phyloP scores from a whole-genome alignment of 2,797 vertebrate genomes.

The Falco cherrug region DNA sequence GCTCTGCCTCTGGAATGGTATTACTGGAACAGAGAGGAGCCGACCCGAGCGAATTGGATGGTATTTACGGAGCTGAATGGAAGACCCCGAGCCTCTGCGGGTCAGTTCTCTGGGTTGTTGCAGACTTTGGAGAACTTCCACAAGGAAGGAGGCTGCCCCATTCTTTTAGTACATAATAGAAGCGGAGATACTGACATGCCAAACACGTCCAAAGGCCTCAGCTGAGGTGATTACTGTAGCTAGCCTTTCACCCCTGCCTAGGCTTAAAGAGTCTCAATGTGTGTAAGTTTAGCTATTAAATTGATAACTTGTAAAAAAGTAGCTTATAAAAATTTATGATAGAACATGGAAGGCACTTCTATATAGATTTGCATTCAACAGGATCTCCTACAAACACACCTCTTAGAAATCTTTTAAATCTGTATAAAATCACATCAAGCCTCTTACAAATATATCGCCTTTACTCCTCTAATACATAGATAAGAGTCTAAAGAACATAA shows the following conservation, averaged over 20 bases:
- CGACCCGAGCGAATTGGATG: neutral
- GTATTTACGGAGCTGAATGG: neutral
- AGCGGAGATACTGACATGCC: neutral
- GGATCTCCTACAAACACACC: neutral
- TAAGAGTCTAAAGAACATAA: neutral
- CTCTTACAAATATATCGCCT: neutral
- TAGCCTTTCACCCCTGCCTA: neutral
- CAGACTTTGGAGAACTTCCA: neutral
- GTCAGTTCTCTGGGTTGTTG: neutral
- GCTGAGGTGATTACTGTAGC: neutral
- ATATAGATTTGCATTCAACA: neutral
- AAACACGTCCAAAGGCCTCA: neutral
- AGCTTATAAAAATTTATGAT: neutral
- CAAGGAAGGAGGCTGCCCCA: neutral
- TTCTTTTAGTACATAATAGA: neutral
- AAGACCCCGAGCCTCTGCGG: neutral
- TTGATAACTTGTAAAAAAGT: neutral
- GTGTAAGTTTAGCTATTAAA: neutral
- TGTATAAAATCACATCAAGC: neutral
- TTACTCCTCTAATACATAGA: neutral
- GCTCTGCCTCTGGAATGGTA: neutral
- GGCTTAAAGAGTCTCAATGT: neutral
- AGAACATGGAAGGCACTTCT: neutral
- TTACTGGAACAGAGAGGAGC: neutral
- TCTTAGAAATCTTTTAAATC: neutral